Conservation (phyloP, 2,888 invertebrate genomes). For the Isoperla grammatica region DNA sequence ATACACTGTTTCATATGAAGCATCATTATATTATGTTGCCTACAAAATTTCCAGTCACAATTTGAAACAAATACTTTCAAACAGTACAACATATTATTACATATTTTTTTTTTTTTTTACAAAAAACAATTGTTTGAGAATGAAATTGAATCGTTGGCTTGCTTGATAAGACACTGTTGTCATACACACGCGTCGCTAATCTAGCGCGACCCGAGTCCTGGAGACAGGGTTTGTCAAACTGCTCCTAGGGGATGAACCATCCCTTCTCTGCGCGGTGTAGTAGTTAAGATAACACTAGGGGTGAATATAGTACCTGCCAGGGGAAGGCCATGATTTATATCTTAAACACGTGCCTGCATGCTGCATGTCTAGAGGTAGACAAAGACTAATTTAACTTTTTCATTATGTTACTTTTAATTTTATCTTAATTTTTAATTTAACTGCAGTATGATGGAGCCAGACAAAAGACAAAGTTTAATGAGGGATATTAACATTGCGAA, state of each 20-base stretch:
- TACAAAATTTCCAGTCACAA: too few relatives aligned
- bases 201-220: not conserved
- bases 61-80: too few relatives aligned
- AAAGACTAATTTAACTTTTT: conserved; percentile 13
- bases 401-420: conserved; percentile 18
- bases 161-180: too few relatives aligned
- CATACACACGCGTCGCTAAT: too few relatives aligned
- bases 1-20: too few relatives aligned
- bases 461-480: not conserved
- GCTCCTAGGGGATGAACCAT: conserved; percentile 15
- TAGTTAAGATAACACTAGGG: conserved; percentile 18
- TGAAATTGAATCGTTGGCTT: too few relatives aligned
- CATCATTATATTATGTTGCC: too few relatives aligned
- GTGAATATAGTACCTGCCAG: conserved; percentile 17
- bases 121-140: too few relatives aligned
- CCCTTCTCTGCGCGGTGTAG: conserved; percentile 14
- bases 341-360: not conserved
- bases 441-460: conserved; percentile 7
- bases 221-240: conserved; percentile 16
- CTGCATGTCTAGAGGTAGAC: not conserved
- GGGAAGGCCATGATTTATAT: conserved; percentile 12
- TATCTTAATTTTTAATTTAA: conserved; percentile 14
- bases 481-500: not conserved
- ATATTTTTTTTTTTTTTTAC: too few relatives aligned
- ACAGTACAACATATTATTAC: too few relatives aligned